phyloP scores from a whole-genome alignment of 2,797 vertebrate genomes.

The Neosalanx taihuensis region DNA sequence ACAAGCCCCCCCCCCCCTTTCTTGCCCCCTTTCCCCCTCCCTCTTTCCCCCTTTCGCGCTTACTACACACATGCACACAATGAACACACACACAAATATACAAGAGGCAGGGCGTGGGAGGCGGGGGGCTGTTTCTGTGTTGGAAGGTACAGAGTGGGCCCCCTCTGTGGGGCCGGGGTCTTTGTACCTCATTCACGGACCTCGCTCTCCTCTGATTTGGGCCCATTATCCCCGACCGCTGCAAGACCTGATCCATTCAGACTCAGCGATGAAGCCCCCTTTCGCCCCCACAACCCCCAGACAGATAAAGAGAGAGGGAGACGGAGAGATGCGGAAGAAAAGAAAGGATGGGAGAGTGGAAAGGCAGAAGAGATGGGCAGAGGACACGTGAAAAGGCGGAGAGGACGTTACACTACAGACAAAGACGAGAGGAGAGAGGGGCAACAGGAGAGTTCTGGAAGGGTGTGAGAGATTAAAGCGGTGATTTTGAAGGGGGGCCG shows the following conservation, averaged over 20 bases:
- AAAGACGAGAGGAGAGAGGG: conserved; percentile 50
- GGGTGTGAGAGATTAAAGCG: conserved; percentile 30
- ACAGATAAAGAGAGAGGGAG: neutral
- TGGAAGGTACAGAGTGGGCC: conserved; percentile 60
- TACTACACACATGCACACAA: neutral
- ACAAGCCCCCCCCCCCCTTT: too few relatives aligned
- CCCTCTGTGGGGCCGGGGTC: conserved; percentile 59
- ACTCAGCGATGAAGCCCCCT: conserved; percentile 63
- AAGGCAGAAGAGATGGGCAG: conserved; percentile 31
- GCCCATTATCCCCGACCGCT: conserved; percentile 64
- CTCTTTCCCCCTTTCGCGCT: neutral
- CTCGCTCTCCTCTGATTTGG: conserved; percentile 71
- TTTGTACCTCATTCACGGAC: conserved; percentile 70
- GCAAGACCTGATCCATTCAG: conserved; percentile 69
- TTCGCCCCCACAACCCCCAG: conserved; percentile 46
- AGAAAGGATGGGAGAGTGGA: conserved; percentile 46
- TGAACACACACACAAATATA: too few relatives aligned
- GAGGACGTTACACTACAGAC: neutral
- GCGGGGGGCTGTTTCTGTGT: conserved; percentile 45
- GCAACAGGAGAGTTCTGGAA: conserved; percentile 50
- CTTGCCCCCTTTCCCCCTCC: too few relatives aligned
- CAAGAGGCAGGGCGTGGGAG: conserved; percentile 41
- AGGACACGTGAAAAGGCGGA: conserved; percentile 30
- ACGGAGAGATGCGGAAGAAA: neutral
- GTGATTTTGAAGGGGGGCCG: conserved; percentile 19